Conservation (phyloP, 2,888 invertebrate species). For the Eristalis tenax region DNA sequence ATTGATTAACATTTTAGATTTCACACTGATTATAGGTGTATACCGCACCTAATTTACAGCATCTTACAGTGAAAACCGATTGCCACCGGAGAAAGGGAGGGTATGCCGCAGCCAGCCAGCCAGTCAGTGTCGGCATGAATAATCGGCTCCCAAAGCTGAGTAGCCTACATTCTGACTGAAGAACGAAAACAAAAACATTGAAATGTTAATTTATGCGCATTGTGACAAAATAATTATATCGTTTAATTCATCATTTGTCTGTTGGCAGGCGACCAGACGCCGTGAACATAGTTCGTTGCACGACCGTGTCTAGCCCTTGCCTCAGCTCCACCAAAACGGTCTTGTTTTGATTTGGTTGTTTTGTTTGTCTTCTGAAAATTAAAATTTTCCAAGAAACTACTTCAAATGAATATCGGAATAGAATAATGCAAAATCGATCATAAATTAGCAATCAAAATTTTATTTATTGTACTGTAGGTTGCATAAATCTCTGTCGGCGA, state of each 20-base stretch:
- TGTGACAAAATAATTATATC: constrained; percentile 63
- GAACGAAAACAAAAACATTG: neutral
- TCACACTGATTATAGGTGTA: constrained; percentile 54
- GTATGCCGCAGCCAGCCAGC: neutral
- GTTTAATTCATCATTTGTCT: constrained; percentile 62
- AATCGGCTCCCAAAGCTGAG: constrained; percentile 4
- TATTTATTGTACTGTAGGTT: constrained; percentile 55
- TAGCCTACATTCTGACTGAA: constrained; percentile 35
- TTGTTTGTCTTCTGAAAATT: constrained; percentile 2
- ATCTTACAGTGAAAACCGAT: constrained; percentile 2
- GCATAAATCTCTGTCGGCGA: constrained; percentile 56
- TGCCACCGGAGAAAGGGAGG: constrained; percentile 51
- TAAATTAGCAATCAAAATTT: constrained; percentile 68
- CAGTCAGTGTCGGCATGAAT: neutral
- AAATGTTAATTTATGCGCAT: constrained; percentile 51
- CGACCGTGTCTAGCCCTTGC: constrained; percentile 13
- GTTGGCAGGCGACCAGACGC: constrained; percentile 9
- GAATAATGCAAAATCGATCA: constrained; percentile 62
- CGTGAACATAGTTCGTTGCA: constrained; percentile 15
- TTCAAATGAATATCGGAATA: constrained; percentile 41
- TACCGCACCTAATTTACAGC: constrained; percentile 48
- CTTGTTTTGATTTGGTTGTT: constrained; percentile 49
- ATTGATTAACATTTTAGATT: constrained; percentile 52
- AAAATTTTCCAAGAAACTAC: constrained; percentile 36
- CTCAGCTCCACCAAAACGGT: neutral